Percentiles rank a stretch among this genome's conserved stretches.
phyloP scores from a whole-genome alignment of 1,140 invertebrate genomes.

The Euwallacea fornicatus region DNA sequence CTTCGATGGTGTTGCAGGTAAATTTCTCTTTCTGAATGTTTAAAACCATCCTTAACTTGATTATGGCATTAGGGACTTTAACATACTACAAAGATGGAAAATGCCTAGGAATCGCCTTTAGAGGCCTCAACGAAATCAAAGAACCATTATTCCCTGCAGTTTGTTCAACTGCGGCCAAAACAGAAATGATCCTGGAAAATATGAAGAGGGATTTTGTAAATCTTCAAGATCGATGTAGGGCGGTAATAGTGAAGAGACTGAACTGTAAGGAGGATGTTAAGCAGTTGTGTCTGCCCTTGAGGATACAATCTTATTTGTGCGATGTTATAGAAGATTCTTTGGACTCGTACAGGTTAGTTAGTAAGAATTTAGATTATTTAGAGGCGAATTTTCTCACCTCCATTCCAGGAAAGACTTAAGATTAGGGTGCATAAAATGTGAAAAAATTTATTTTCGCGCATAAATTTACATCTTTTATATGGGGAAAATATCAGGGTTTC shows the following conservation, averaged over 20 bases:
- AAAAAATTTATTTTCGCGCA: no score
- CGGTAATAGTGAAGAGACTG: conserved; percentile 58
- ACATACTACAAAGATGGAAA: conserved; percentile 73
- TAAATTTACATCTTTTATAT: no score
- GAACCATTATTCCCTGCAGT: conserved; percentile 71
- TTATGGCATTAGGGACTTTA: conserved; percentile 59
- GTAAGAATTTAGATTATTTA: conserved; percentile 25
- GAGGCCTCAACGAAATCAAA: conserved; percentile 59
- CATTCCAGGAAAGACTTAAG: conserved; percentile 3
- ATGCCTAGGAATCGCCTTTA: conserved; percentile 63
- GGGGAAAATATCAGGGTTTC: no score
- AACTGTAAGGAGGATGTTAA: conserved; percentile 53
- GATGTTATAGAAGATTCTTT: conserved; percentile 52
- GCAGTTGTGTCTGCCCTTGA: conserved; percentile 55
- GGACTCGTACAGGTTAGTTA: conserved; percentile 42
- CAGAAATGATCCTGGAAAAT: conserved; percentile 64
- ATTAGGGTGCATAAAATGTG: no score
- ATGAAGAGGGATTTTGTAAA: conserved; percentile 65
- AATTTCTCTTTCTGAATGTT: not conserved
- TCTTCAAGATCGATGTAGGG: conserved; percentile 67
- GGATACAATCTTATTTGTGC: conserved; percentile 56
- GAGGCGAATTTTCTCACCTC: conserved; percentile 17
- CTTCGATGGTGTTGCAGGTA: conserved; percentile 64
- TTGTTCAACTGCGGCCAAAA: conserved; percentile 75
- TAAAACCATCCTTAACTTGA: no score